Conservation (phyloP, 2,888 invertebrate genomes). For the Resseliella maxima region DNA sequence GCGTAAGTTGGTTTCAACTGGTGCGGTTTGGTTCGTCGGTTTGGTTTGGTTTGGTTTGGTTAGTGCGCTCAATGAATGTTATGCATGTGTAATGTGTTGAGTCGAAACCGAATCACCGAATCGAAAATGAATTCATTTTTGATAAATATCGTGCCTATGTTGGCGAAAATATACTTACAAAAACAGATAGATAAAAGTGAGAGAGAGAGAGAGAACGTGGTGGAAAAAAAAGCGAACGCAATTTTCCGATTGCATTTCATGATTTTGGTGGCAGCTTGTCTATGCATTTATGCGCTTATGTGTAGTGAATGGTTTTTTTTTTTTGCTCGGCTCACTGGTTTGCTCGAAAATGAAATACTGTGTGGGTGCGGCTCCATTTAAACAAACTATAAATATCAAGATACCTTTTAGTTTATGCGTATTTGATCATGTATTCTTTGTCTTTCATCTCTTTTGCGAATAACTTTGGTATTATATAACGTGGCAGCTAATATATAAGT, state of each 20-base stretch:
- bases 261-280: not conserved
- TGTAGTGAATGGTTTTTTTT: not conserved
- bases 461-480: too few species aligned
- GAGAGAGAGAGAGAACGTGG: too few species aligned
- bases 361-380: not conserved
- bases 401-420: conserved; percentile 15
- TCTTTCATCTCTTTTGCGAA: too few species aligned
- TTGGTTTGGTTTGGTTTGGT: not conserved
- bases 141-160: conserved; percentile 20
- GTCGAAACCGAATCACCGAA: not conserved
- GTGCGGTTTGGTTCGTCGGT: not conserved
- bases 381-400: conserved; percentile 23
- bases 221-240: not conserved
- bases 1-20: not conserved
- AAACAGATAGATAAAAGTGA: too few species aligned
- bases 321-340: not conserved
- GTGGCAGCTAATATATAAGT: too few species aligned
- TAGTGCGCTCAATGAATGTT: not conserved
- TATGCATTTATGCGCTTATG: not conserved
- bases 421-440: not conserved
- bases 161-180: not conserved
- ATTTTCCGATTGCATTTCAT: not conserved
- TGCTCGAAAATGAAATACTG: not conserved
- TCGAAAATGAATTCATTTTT: conserved; percentile 35
- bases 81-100: not conserved